phyloP scores from a whole-genome alignment of 2,113 vertebrate species.

The Plecturocebus donacophilus region DNA sequence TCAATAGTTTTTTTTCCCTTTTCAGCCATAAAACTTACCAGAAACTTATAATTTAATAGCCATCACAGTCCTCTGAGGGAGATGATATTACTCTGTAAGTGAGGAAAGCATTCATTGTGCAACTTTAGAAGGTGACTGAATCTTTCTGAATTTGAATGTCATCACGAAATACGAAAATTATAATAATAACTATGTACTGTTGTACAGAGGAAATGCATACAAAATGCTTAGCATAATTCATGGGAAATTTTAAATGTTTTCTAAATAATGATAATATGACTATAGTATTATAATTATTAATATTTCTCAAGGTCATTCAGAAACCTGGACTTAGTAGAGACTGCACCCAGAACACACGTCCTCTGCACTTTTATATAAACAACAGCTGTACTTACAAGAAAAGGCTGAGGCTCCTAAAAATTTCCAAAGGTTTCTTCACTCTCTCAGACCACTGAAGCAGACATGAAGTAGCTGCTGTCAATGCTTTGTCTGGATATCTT shows the following conservation, averaged over 20 bases:
- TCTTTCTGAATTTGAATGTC: neutral
- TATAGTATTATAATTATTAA: neutral
- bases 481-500: rapidly evolving
- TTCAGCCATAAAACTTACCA: neutral
- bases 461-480: neutral
- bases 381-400: neutral
- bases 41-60: neutral
- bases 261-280: neutral
- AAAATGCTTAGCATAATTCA: neutral
- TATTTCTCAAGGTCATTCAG: neutral
- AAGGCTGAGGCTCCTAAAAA: neutral
- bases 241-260: neutral
- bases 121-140: neutral
- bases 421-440: neutral
- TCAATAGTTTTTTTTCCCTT: neutral
- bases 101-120: neutral
- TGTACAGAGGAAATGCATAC: neutral
- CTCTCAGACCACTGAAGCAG: neutral
- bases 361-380: neutral
- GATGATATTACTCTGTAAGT: too few species aligned
- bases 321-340: neutral
- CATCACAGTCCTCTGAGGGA: neutral
- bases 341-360: neutral
- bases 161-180: neutral
- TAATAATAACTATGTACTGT: neutral